Evolutionary conservation across 2,113 vertebrate species (phyloP).

Genomic region (Ptychochromis oligacanthus): DNA sequence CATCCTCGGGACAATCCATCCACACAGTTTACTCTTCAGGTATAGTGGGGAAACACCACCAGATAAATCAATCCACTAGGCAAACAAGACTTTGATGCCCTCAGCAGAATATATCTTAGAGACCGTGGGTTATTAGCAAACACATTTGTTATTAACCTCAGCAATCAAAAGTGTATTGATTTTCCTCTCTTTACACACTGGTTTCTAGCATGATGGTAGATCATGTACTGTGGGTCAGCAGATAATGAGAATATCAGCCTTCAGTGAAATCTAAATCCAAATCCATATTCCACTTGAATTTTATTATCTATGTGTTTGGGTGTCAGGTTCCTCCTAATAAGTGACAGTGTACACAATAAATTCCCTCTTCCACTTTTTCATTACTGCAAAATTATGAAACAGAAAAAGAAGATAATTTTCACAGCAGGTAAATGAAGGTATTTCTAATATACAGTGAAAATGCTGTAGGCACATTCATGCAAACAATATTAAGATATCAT

Average conservation of each 20-base stretch:
- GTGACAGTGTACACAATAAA: not conserved
- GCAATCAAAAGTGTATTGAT: constrained; percentile 35
- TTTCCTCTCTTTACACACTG: constrained; percentile 5
- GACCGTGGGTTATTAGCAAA: constrained; percentile 18
- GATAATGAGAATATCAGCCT: constrained; percentile 14
- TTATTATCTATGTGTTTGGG: not conserved
- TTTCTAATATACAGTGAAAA: constrained; percentile 15
- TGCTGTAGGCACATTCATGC: not conserved
- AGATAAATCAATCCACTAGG: not conserved
- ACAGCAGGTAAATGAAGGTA: not conserved
- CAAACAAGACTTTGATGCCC: not conserved
- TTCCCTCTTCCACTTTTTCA: not conserved
- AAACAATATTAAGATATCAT: not conserved
- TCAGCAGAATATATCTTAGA: not conserved
- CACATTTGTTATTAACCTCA: constrained; percentile 1
- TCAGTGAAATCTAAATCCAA: constrained; percentile 12
- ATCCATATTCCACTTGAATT: not conserved
- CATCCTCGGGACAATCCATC: constrained; percentile 15
- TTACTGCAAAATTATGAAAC: not conserved
- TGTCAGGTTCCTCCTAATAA: not conserved
- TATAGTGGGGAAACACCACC: constrained; percentile 9
- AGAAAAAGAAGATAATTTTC: not conserved
- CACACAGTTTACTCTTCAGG: constrained; percentile 41
- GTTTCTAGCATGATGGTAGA: constrained; percentile 16
- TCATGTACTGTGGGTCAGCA: not conserved